Conservation (phyloP, 1,140 invertebrate species). For the Pseudomyrmex cubaensis region DNA sequence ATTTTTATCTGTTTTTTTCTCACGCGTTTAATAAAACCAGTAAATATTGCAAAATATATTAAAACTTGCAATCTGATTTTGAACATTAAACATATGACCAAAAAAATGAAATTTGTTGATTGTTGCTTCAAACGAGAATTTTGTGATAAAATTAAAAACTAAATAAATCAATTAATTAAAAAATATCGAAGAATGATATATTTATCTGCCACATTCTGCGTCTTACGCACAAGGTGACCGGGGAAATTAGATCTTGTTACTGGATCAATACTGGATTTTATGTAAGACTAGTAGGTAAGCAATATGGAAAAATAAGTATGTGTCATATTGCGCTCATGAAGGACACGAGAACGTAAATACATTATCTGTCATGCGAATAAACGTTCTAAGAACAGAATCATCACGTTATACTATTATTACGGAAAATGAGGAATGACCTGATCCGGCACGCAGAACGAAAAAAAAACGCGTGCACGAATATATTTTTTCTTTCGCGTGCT, state of each 20-base stretch:
- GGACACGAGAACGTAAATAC: not conserved
- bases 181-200: not conserved
- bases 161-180: not conserved
- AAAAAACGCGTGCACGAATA: too few species aligned
- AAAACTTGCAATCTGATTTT: too few species aligned
- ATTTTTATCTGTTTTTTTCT: not conserved
- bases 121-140: too few species aligned
- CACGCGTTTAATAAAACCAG: not conserved
- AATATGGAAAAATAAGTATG: constrained; percentile 34
- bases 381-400: not conserved
- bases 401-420: not conserved
- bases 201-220: not conserved
- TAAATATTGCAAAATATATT: not conserved
- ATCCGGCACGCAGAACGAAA: too few species aligned
- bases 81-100: not conserved
- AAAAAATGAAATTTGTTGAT: not conserved
- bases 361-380: not conserved
- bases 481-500: too few species aligned
- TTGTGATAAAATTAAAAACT: not conserved
- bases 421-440: too few species aligned
- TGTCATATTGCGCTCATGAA: constrained; percentile 55
- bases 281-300: constrained; percentile 19
- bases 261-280: constrained; percentile 47
- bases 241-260: constrained; percentile 49
- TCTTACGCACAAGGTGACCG: constrained; percentile 30